A percentile compares a stretch with the other conserved stretches of the same genome.
These are phyloP conservation scores for Melanotaenia trifasciata DNA, from an alignment of 2,797 vertebrate genomes.

Conservation along the genomic window DNA sequence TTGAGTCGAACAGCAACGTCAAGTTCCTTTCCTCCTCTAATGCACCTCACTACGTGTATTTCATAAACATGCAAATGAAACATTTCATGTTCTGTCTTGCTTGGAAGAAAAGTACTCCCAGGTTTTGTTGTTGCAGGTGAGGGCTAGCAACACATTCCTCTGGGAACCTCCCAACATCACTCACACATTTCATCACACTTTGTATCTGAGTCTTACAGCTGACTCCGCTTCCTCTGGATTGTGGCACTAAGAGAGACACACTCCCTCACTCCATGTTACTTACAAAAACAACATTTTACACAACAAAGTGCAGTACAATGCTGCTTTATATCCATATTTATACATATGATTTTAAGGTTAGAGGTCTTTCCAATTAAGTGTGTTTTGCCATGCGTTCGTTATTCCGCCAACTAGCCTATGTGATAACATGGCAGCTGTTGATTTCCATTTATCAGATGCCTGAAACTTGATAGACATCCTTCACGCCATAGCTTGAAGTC, in stretches of 20 bases:
- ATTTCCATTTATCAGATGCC: slow-evolving; percentile 42
- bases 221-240: slow-evolving; percentile 23
- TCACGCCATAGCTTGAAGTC: slow-evolving; percentile 64
- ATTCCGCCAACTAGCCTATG: slow-evolving; percentile 27
- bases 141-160: slow-evolving; percentile 33
- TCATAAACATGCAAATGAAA: slow-evolving; percentile 20
- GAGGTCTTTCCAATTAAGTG: slow-evolving; percentile 40
- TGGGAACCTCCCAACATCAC: slow-evolving; percentile 27
- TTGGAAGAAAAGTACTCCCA: neutral
- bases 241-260: slow-evolving; percentile 9
- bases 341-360: slow-evolving; percentile 25
- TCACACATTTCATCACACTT: slow-evolving; percentile 53
- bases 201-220: slow-evolving; percentile 17
- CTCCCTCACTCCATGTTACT: slow-evolving; percentile 30
- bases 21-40: slow-evolving; percentile 38
- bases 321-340: slow-evolving; percentile 46
- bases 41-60: neutral
- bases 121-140: slow-evolving; percentile 53
- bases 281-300: slow-evolving; percentile 35
- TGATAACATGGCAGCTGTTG: slow-evolving; percentile 60
- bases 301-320: slow-evolving; percentile 20
- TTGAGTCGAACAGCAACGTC: slow-evolving; percentile 34
- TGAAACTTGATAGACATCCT: slow-evolving; percentile 59
- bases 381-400: slow-evolving; percentile 53
- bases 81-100: slow-evolving; percentile 52